Conservation (phyloP, 2,797 vertebrate genomes). For the Micropoecilia bifurca region DNA sequence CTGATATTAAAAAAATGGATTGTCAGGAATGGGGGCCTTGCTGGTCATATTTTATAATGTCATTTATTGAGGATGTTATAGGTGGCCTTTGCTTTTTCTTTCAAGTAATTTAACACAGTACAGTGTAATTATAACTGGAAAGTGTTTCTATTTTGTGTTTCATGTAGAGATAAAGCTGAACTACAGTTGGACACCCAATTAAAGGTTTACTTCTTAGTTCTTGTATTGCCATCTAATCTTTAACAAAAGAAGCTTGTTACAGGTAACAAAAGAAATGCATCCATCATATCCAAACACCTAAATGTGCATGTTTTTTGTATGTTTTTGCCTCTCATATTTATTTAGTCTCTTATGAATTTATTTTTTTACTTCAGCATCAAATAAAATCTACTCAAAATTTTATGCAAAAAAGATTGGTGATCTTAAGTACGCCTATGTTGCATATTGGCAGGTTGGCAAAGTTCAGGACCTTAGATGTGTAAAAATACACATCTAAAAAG, state of each 20-base stretch:
- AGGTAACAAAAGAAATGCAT: not conserved
- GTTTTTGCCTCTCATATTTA: not conserved
- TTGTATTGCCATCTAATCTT: not conserved
- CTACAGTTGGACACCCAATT: not conserved
- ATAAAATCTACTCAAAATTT: not conserved
- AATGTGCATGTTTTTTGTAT: not conserved
- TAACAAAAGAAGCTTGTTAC: not conserved
- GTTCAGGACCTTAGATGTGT: not conserved
- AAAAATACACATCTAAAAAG: not conserved
- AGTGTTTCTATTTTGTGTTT: not conserved
- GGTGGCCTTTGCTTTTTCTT: slow-evolving; percentile 9
- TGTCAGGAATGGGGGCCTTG: slow-evolving; percentile 17
- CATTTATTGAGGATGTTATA: slow-evolving; percentile 7
- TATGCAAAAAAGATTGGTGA: not conserved
- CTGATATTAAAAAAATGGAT: slow-evolving; percentile 22
- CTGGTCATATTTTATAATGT: slow-evolving; percentile 15
- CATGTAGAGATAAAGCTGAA: not conserved
- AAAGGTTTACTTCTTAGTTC: not conserved
- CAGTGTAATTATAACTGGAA: slow-evolving; percentile 7
- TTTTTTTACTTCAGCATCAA: not conserved
- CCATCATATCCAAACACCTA: not conserved
- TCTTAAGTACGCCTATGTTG: not conserved
- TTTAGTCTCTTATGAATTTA: not conserved
- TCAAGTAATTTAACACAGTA: not conserved
- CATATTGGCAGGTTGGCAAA: not conserved